Percentiles rank a stretch among this genome's conserved stretches.
Conservation (phyloP, 2,888 invertebrate genomes). For the Ceramica pisi region DNA sequence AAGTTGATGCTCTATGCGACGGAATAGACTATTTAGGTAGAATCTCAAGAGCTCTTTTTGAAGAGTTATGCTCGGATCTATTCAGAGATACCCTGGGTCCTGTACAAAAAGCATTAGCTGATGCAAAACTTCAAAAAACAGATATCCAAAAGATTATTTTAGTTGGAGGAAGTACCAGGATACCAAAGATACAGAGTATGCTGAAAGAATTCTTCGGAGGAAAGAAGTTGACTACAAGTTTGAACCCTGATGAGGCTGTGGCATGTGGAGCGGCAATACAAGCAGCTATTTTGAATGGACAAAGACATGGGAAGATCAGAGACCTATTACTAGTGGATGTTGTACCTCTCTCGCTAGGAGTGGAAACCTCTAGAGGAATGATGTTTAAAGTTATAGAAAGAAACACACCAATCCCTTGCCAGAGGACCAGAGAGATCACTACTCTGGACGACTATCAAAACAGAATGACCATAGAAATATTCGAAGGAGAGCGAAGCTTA, state of each 20-base stretch:
- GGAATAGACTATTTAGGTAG: conserved; percentile 76
- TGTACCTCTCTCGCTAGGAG: conserved; percentile 81
- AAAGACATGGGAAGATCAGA: conserved; percentile 71
- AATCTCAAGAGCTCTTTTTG: conserved; percentile 77
- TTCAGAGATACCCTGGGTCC: conserved; percentile 76
- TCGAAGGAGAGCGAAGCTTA: conserved; percentile 81
- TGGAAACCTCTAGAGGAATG: conserved; percentile 81
- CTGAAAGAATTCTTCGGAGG: conserved; percentile 77
- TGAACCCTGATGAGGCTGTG: conserved; percentile 84
- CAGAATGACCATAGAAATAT: conserved; percentile 82
- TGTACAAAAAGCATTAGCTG: conserved; percentile 73
- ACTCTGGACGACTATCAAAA: conserved; percentile 82
- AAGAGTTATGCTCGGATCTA: conserved; percentile 83
- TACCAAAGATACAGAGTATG: conserved; percentile 79
- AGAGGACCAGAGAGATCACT: conserved; percentile 78
- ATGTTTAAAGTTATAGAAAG: conserved; percentile 82
- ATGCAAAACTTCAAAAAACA: conserved; percentile 74
- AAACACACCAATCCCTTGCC: conserved; percentile 82
- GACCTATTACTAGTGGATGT: conserved; percentile 79
- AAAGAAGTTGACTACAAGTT: conserved; percentile 69
- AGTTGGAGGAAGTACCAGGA: conserved; percentile 82
- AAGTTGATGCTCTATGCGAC: conserved; percentile 76
- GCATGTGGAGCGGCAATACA: conserved; percentile 84
- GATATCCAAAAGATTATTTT: conserved; percentile 78
- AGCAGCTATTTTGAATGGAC: conserved; percentile 78